phyloP scores from a whole-genome alignment of 2,888 invertebrate species.

The Eutolmus rufibarbis region DNA sequence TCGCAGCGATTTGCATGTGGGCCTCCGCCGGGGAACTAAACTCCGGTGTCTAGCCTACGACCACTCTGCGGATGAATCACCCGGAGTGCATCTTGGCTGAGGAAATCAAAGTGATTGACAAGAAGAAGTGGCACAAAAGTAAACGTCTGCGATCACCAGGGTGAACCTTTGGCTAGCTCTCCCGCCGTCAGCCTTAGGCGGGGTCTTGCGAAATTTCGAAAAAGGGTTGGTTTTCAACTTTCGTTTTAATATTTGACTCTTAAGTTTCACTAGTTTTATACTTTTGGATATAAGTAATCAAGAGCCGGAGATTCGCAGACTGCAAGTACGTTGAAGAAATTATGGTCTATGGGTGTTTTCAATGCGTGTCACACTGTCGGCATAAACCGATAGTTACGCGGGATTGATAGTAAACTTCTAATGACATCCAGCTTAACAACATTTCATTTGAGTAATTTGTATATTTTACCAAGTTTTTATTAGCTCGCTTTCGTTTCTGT shows the following conservation, averaged over 20 bases:
- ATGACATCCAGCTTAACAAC: too few relatives aligned
- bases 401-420: too few relatives aligned
- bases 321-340: too few relatives aligned
- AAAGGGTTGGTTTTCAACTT: neutral
- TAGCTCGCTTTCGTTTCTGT: too few relatives aligned
- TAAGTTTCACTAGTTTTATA: neutral
- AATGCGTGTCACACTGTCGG: too few relatives aligned
- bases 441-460: too few relatives aligned
- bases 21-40: constrained; percentile 4
- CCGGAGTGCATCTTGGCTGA: neutral
- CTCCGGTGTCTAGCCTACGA: constrained; percentile 20
- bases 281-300: too few relatives aligned
- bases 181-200: neutral
- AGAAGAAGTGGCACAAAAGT: constrained; percentile 6
- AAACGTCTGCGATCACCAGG: neutral
- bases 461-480: too few relatives aligned
- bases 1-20: constrained; percentile 24
- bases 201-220: neutral
- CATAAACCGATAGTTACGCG: too few relatives aligned
- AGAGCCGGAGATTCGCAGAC: too few relatives aligned
- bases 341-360: too few relatives aligned
- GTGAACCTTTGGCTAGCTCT: neutral
- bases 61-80: constrained; percentile 25
- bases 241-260: neutral
- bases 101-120: constrained; percentile 34